These are phyloP conservation scores for Aphrocallistes beatrix DNA, from an alignment of 37 sponge, comb jelly and placozoan species.

Conservation along the genomic window DNA sequence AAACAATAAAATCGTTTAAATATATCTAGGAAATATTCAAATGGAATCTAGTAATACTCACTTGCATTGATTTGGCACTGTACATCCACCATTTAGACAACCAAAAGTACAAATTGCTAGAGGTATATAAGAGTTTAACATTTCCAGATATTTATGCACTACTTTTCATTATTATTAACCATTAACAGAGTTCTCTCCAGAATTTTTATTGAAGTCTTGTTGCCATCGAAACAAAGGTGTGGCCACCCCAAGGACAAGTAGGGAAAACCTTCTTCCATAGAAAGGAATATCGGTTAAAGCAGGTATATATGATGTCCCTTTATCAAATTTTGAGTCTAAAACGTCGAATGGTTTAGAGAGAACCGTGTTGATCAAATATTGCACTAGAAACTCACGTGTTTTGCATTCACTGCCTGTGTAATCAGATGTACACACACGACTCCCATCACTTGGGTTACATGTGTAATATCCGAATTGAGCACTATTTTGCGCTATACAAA, in stretches of 20 bases:
- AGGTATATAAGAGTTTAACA: not conserved
- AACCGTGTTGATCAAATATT: no score
- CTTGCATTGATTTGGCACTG: not conserved
- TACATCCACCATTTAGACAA: slow-evolving; percentile 9
- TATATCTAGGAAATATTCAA: not conserved
- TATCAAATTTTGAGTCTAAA: no score
- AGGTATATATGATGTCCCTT: no score
- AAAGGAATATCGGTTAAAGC: no score
- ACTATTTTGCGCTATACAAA: not conserved
- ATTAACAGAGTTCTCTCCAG: no score
- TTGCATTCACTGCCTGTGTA: not conserved
- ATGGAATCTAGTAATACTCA: not conserved
- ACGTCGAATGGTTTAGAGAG: no score
- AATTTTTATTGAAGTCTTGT: no score
- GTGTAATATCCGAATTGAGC: not conserved
- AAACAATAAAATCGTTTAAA: not conserved
- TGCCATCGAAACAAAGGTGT: no score
- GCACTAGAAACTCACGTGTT: not conserved
- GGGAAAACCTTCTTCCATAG: no score
- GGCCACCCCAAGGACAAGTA: no score
- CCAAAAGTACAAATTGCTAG: not conserved
- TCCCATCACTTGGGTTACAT: not conserved
- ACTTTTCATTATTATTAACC: no score
- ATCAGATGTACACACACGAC: not conserved
- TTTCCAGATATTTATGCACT: no score